A percentile compares a stretch with the other conserved stretches of the same genome.
Evolutionary conservation across 2,113 vertebrate species (phyloP).

Genomic region (Spizaetus ornatus): DNA sequence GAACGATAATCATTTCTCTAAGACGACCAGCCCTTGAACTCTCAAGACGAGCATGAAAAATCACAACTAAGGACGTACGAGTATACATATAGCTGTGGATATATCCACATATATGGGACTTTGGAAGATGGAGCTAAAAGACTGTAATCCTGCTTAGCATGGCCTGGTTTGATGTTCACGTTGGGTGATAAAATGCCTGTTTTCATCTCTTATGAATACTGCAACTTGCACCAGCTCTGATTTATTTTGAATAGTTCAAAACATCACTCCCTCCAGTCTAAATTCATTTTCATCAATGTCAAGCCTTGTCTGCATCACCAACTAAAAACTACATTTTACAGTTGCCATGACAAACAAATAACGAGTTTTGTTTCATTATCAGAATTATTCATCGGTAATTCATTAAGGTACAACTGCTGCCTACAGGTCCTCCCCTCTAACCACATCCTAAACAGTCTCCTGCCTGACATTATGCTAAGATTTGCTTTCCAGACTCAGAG

Average conservation of each 20-base stretch:
- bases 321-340: background rate
- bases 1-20: background rate
- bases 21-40: background rate
- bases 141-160: background rate
- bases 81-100: background rate
- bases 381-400: background rate
- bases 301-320: background rate
- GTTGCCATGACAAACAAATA: background rate
- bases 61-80: background rate
- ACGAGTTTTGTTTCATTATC: background rate
- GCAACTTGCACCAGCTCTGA: background rate
- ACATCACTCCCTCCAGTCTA: background rate
- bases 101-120: background rate
- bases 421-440: background rate
- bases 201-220: background rate
- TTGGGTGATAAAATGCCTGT: background rate
- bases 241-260: background rate
- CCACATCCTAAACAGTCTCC: background rate
- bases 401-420: background rate
- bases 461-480: background rate
- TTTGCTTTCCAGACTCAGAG: background rate
- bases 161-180: background rate
- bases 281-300: background rate
- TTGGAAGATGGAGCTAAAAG: background rate
- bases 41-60: background rate